phyloP scores from a whole-genome alignment of 2,113 vertebrate species.

The Puma concolor region DNA sequence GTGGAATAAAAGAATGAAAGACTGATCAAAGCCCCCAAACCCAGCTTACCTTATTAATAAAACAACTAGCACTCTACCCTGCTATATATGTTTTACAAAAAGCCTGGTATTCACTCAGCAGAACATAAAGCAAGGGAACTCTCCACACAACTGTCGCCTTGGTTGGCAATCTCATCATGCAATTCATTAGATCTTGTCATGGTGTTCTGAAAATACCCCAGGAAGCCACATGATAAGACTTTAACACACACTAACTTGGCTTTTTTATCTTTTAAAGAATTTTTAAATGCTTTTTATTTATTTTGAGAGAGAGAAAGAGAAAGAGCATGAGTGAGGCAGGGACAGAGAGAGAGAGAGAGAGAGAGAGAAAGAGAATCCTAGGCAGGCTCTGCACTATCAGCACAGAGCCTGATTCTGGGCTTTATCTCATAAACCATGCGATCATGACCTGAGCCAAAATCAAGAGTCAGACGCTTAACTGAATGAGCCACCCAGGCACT shows the following conservation, averaged over 20 bases:
- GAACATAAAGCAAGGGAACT: background rate
- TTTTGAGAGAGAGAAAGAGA: no score
- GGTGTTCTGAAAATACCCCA: background rate
- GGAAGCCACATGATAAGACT: background rate
- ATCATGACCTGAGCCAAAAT: no score
- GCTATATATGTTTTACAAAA: conserved; percentile 4
- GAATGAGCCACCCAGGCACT: no score
- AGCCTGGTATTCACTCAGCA: background rate
- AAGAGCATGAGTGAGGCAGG: no score
- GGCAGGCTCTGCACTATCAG: no score
- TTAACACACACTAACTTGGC: background rate
- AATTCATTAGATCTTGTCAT: background rate
- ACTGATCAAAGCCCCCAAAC: background rate
- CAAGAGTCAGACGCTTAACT: no score
- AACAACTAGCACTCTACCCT: background rate
- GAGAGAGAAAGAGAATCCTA: no score
- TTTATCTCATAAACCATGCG: no score
- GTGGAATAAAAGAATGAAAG: background rate
- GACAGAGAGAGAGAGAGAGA: no score
- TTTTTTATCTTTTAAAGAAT: background rate
- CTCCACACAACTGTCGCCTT: background rate
- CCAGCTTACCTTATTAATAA: background rate
- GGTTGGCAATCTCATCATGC: background rate
- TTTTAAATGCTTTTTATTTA: no score
- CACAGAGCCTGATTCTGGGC: no score